Evolutionary conservation across 2,113 vertebrate genomes (phyloP).

Genomic region (Xenus cinereus): DNA sequence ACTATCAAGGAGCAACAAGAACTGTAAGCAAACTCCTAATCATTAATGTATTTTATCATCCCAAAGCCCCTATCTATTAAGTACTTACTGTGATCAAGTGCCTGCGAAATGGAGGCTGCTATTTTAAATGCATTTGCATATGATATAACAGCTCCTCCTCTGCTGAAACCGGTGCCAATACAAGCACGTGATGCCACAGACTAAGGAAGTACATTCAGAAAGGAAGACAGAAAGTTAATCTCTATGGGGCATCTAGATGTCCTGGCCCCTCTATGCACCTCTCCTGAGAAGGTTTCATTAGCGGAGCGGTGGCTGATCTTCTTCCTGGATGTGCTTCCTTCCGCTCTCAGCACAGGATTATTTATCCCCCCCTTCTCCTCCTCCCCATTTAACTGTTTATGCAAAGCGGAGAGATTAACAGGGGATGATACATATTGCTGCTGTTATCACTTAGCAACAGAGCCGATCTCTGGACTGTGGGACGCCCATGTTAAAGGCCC

Average conservation of each 20-base stretch:
- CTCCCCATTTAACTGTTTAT: not conserved
- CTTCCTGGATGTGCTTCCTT: not conserved
- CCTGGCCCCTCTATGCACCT: not conserved
- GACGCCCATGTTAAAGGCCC: not conserved
- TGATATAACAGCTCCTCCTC: not conserved
- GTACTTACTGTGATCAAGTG: not conserved
- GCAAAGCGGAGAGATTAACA: not conserved
- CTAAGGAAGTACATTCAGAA: not conserved
- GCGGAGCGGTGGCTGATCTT: not conserved
- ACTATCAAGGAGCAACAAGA: not conserved
- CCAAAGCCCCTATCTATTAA: not conserved
- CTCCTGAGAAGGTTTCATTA: not conserved
- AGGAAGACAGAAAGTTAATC: not conserved
- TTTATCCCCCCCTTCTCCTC: not conserved
- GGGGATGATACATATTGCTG: not conserved
- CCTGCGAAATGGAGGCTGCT: not conserved
- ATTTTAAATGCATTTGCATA: not conserved
- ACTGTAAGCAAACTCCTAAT: not conserved
- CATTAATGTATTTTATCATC: not conserved
- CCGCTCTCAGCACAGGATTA: not conserved
- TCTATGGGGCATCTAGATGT: not conserved
- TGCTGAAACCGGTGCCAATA: not conserved
- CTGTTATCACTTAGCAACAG: not conserved
- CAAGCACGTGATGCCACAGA: not conserved
- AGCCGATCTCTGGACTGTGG: not conserved